A percentile compares a stretch with the other conserved stretches of the same genome.
phyloP scores from a whole-genome alignment of 1,140 invertebrate genomes.

The Elymnias hypermnestra region DNA sequence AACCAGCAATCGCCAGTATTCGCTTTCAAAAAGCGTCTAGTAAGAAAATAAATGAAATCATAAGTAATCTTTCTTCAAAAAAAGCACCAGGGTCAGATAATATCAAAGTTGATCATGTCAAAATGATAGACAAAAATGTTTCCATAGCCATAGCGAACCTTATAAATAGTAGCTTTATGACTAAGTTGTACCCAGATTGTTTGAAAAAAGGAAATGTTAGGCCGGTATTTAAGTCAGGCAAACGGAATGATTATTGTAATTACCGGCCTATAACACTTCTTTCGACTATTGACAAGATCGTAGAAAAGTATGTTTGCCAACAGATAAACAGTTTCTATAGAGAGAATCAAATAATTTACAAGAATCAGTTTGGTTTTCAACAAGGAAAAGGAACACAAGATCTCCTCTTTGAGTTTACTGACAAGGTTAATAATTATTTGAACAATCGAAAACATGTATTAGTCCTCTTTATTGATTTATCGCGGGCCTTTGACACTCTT shows the following conservation, averaged over 20 bases:
- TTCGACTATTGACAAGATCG: conserved; percentile 32
- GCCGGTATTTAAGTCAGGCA: conserved; percentile 33
- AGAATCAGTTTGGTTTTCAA: conserved; percentile 27
- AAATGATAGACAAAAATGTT: conserved; percentile 1
- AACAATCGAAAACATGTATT: conserved; percentile 19
- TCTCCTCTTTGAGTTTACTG: conserved; percentile 26
- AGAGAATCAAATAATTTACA: conserved; percentile 19
- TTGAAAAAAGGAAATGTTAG: conserved; percentile 25
- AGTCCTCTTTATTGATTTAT: background rate
- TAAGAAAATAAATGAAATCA: conserved; percentile 17
- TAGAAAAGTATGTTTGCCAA: conserved; percentile 27
- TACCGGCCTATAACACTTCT: conserved; percentile 32
- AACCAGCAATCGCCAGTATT: no score
- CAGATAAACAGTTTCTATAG: conserved; percentile 31
- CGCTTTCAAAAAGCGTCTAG: conserved; percentile 24
- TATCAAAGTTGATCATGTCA: no score
- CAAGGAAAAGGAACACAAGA: conserved; percentile 15
- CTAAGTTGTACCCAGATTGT: conserved; percentile 20
- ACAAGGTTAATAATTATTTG: conserved; percentile 21
- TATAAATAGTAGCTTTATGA: conserved; percentile 22
- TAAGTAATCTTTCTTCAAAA: conserved; percentile 24
- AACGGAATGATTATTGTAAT: conserved; percentile 20
- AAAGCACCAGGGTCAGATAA: conserved; percentile 17
- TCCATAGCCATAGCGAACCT: conserved; percentile 18
- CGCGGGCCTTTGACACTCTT: no score